Evolutionary conservation across 2,888 invertebrate species (phyloP).

Genomic region (Oscheius sp.): DNA sequence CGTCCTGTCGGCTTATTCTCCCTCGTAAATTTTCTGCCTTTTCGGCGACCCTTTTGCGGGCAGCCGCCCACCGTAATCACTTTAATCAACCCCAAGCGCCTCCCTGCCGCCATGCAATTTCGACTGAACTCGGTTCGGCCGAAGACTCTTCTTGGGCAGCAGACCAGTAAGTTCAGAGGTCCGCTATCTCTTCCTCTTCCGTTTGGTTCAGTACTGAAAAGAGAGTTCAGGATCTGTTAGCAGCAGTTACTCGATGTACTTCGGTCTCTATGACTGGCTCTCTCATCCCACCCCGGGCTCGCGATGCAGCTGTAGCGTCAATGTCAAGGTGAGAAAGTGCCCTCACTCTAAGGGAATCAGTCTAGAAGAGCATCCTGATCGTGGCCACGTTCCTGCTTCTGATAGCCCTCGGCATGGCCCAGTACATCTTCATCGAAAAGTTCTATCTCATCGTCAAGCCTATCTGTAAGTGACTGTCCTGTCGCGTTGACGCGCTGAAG

Average conservation of each 20-base stretch:
- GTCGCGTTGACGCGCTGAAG: not conserved
- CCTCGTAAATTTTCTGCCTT: constrained; percentile 31
- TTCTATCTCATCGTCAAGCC: constrained; percentile 51
- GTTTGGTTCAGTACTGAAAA: not conserved
- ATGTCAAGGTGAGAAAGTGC: constrained; percentile 20
- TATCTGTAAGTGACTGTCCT: constrained; percentile 39
- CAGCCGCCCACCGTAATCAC: constrained; percentile 35
- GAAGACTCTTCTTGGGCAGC: constrained; percentile 16
- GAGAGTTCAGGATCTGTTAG: not conserved
- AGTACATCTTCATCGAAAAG: constrained; percentile 58
- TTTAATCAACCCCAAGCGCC: constrained; percentile 21
- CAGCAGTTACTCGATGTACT: constrained; percentile 13
- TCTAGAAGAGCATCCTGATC: constrained; percentile 48
- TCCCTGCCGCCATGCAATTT: constrained; percentile 17
- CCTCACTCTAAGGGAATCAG: not conserved
- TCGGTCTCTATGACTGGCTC: constrained; percentile 38
- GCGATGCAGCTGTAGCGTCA: constrained; percentile 14
- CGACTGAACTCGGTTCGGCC: constrained; percentile 17
- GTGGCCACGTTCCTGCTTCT: constrained; percentile 44
- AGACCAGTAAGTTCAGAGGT: not conserved
- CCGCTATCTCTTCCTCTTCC: not conserved
- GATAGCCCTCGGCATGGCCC: constrained; percentile 45
- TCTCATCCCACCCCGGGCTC: constrained; percentile 33
- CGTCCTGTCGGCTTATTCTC: not conserved
- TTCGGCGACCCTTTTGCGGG: constrained; percentile 25